These are phyloP conservation scores for Nezara viridula DNA, from an alignment of 2,888 invertebrate genomes.

Conservation along the genomic window DNA sequence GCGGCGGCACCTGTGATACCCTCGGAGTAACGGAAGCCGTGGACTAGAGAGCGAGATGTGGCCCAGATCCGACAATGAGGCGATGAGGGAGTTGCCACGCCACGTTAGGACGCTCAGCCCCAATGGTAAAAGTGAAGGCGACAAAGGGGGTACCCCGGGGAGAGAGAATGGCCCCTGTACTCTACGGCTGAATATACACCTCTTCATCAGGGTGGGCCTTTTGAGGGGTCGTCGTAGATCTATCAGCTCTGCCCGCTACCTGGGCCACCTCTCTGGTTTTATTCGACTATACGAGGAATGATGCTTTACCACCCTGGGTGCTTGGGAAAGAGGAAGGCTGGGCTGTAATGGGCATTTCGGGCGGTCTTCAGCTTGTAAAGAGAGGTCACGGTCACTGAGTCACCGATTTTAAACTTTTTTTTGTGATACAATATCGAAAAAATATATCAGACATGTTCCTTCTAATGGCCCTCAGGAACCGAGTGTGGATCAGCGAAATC, in stretches of 20 bases:
- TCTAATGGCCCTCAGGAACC: no score
- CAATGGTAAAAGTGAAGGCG: conserved; percentile 14
- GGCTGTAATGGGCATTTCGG: no score
- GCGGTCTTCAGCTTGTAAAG: no score
- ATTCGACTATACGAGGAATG: no score
- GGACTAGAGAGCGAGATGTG: conserved; percentile 32
- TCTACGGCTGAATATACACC: neutral
- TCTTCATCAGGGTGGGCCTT: neutral
- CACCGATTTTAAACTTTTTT: no score
- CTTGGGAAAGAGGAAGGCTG: no score
- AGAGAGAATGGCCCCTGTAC: neutral
- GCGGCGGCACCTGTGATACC: neutral
- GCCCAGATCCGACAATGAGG: conserved; percentile 1
- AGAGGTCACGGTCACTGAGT: no score
- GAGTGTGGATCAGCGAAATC: no score
- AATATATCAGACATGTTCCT: no score
- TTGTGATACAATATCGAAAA: no score
- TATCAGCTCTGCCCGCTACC: neutral
- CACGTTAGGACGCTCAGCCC: neutral
- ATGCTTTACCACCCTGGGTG: no score
- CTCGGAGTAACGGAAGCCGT: neutral
- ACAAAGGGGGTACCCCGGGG: neutral
- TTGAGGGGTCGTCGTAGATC: neutral
- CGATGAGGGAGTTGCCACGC: neutral
- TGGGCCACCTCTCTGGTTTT: neutral